Evolutionary conservation across 2,113 vertebrate genomes (phyloP).

Genomic region (Clarias magur): DNA sequence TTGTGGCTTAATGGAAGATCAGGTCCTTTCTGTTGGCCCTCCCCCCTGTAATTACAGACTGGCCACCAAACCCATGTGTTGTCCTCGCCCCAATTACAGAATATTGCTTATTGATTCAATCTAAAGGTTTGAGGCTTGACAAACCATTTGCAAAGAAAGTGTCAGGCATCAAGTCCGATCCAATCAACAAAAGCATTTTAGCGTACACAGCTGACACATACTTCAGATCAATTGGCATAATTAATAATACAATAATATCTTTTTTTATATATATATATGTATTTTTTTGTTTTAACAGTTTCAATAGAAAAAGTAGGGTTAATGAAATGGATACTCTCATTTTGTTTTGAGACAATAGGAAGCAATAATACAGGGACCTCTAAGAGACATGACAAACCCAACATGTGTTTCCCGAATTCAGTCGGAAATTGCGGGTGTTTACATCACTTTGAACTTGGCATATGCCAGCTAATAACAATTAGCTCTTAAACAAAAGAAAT

Average conservation of each 20-base stretch:
- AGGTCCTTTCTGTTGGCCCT: conserved; percentile 37
- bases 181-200: conserved; percentile 49
- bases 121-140: conserved; percentile 37
- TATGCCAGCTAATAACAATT: conserved; percentile 54
- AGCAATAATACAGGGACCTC: conserved; percentile 9
- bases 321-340: neutral
- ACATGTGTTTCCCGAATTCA: conserved; percentile 21
- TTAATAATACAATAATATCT: neutral
- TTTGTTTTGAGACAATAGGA: neutral
- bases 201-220: neutral
- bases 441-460: conserved; percentile 60
- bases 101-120: conserved; percentile 65
- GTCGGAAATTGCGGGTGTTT: conserved; percentile 50
- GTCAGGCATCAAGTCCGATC: conserved; percentile 48
- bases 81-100: conserved; percentile 48
- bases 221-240: neutral
- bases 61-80: conserved; percentile 40
- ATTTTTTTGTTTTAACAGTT: neutral
- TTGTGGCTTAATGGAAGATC: conserved; percentile 42
- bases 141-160: conserved; percentile 41
- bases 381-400: neutral
- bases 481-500: conserved; percentile 60
- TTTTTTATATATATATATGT: neutral
- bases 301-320: neutral
- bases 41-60: conserved; percentile 59